These are phyloP conservation scores for Galerucella calmariensis DNA, from an alignment of 2,888 invertebrate species.

Conservation along the genomic window DNA sequence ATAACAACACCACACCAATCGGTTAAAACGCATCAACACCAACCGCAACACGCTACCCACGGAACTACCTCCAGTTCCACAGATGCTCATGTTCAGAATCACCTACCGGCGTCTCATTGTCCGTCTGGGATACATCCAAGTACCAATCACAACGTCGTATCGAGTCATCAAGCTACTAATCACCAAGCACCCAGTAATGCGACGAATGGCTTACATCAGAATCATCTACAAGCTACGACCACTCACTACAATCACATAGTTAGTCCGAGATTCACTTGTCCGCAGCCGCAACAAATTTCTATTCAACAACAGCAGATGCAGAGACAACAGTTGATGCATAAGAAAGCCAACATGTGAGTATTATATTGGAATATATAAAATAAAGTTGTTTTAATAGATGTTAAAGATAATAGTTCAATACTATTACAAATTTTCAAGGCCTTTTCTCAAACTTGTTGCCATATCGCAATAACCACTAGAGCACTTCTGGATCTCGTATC, in stretches of 20 bases:
- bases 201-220: conserved; percentile 39
- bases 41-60: conserved; percentile 40
- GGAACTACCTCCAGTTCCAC: conserved; percentile 7
- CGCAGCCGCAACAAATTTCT: conserved; percentile 51
- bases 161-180: conserved; percentile 19
- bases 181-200: conserved; percentile 6
- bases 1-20: conserved; percentile 21
- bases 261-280: conserved; percentile 46
- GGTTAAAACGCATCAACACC: conserved; percentile 47
- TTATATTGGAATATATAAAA: neutral
- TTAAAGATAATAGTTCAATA: too few relatives aligned
- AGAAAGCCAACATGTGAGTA: conserved; percentile 63
- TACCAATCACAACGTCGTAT: conserved; percentile 16
- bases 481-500: too few relatives aligned
- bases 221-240: conserved; percentile 34
- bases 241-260: conserved; percentile 31
- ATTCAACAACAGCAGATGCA: conserved; percentile 39
- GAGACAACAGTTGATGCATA: conserved; percentile 44
- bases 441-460: too few relatives aligned
- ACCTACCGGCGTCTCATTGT: conserved; percentile 17
- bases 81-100: conserved; percentile 10
- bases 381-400: too few relatives aligned
- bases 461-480: too few relatives aligned
- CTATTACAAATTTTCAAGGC: too few relatives aligned
- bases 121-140: conserved; percentile 16